Percentiles rank a stretch among this genome's conserved stretches.
Conservation (phyloP, 2,797 vertebrate genomes). For the Xyrichtys novacula region DNA sequence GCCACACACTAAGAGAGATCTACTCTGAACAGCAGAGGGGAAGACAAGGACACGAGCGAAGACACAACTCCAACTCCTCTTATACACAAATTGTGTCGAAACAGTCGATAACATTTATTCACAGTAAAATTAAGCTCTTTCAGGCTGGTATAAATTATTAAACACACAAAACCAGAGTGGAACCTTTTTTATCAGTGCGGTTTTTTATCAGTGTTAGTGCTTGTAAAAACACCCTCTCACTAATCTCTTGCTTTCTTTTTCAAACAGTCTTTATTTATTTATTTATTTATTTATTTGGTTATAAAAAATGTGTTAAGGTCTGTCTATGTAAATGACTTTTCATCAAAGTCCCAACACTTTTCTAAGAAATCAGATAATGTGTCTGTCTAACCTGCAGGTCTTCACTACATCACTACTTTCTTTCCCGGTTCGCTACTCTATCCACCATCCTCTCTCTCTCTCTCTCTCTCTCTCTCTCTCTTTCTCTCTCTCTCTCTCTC, state of each 20-base stretch:
- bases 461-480: too few relatives aligned
- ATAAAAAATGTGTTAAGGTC: too few relatives aligned
- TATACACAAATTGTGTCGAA: slow-evolving; percentile 4
- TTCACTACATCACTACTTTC: too few relatives aligned
- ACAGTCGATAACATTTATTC: too few relatives aligned
- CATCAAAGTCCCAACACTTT: too few relatives aligned
- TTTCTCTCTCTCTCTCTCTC: too few relatives aligned
- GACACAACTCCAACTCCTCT: slow-evolving; percentile 28
- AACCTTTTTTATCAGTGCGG: background rate
- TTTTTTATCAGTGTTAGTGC: background rate
- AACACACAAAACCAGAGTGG: background rate
- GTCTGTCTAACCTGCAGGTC: too few relatives aligned
- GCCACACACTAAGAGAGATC: slow-evolving; percentile 80
- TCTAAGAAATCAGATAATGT: too few relatives aligned
- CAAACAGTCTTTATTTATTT: slow-evolving; percentile 10
- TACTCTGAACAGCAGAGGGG: slow-evolving; percentile 59
- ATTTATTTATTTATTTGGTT: too few relatives aligned
- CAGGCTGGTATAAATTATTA: background rate
- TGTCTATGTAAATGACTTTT: too few relatives aligned
- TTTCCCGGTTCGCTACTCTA: too few relatives aligned
- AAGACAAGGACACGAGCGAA: slow-evolving; percentile 53
- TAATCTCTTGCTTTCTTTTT: background rate
- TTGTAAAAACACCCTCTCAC: slow-evolving; percentile 3
- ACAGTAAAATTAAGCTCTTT: background rate
- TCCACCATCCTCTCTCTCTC: too few relatives aligned